Base-by-base conservation (phyloP, 2,113 vertebrate genomes). In the Rhinopomastus cyanomelas region DNA sequence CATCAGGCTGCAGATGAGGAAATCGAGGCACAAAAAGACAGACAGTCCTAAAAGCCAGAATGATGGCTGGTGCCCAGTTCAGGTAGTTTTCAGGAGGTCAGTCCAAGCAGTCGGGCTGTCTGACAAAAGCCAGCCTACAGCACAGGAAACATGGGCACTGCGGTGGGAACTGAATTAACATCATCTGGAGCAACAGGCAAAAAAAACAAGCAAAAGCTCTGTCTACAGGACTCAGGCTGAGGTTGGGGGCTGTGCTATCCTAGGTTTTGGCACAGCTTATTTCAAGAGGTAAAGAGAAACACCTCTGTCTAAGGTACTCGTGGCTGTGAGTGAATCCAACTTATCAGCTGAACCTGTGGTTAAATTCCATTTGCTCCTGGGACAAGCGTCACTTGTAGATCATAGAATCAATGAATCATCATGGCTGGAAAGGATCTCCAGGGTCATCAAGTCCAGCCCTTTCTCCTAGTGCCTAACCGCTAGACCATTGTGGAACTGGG, bases 91-190 rank as follows among this genome's bases (percentile, higher is more conserved):
- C 16, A 30, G 12, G 53, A 64, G 27, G 18, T 74, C 18, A 74
- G 20, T 26, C 29, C 61, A 2, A 3, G 2, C 25, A 67, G 46
- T 21, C 37, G 27, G 67, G 27, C 17, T 60, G 60, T 17, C 57
- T 71, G 57, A 18, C 25, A 36, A 29, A 36, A 78, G 57, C 39
- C 26, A 21, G 48, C 26, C 61, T 4, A 20, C 29, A 57, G 34
- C 10, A 26, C 0, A 32, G 46, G 46, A 14, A 22, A 5, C 5
- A 13, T 0, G 0, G 11, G 34, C 29, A 49, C 21, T 3, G 60
- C 21, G 16, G 44, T 34, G 69, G 37, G 52, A 77, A 29, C 9
- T 21, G n/a, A 56, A 32, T 12, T n/a, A 29, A 60, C 44, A 37
- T 46, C n/a, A n/a, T 12, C 42, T 44, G 56, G 18, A 88, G 44